phyloP scores from a whole-genome alignment of 2,797 vertebrate species.

The Ispidina lecontei region DNA sequence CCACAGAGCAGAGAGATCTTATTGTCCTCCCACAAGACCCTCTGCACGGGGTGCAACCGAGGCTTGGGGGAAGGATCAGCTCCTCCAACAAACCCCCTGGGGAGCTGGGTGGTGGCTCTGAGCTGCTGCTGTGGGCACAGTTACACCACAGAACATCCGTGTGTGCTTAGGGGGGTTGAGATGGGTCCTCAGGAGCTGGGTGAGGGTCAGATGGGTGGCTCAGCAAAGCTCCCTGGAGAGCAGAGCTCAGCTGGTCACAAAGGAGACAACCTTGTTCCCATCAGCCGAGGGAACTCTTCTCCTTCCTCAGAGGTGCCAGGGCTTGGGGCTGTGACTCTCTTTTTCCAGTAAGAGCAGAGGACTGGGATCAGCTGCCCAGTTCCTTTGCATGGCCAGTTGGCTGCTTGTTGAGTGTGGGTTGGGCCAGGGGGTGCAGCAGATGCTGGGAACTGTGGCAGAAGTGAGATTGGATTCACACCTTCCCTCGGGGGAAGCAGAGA shows the following conservation, averaged over 20 bases:
- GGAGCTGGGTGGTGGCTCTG: neutral
- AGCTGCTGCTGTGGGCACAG: neutral
- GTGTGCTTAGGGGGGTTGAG: neutral
- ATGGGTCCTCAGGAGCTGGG: accelerated
- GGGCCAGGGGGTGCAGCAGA: too few species aligned
- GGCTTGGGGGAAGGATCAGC: neutral
- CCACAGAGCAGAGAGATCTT: neutral
- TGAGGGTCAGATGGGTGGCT: too few species aligned
- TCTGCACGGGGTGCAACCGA: accelerated
- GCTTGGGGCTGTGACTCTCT: neutral
- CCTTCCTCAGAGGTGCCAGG: neutral
- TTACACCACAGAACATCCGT: neutral
- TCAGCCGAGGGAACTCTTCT: neutral
- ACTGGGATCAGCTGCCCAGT: neutral
- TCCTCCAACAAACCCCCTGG: neutral
- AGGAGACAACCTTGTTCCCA: neutral
- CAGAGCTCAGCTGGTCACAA: neutral
- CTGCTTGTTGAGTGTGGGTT: accelerated
- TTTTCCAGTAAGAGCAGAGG: neutral
- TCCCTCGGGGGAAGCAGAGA: neutral
- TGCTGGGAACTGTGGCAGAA: neutral
- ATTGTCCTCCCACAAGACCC: neutral
- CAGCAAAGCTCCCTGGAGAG: accelerated
- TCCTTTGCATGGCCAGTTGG: accelerated
- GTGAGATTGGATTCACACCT: neutral